Conservation (phyloP, 2,888 invertebrate genomes). For the Meta bourneti region DNA sequence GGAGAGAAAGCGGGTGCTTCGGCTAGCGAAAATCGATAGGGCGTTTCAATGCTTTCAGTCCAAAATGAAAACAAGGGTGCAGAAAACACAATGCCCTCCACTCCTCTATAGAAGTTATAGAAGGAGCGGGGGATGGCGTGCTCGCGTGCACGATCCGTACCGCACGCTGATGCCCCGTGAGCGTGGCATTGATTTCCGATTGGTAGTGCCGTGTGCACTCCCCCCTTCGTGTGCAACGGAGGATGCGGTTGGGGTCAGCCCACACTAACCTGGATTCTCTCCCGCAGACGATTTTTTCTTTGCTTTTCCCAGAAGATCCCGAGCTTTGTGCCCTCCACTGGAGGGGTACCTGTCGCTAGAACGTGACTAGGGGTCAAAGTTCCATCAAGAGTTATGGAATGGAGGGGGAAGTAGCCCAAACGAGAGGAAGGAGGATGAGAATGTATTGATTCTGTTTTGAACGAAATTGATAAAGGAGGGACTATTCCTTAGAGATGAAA, state of each 20-base stretch:
- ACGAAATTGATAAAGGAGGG: no score
- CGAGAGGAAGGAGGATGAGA: not conserved
- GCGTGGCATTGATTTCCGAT: conserved; percentile 70
- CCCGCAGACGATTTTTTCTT: not conserved
- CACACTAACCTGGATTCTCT: conserved; percentile 1
- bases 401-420: not conserved
- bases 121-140: conserved; percentile 43
- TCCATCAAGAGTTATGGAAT: conserved; percentile 1
- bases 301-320: no score
- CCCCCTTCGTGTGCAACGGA: not conserved
- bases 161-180: conserved; percentile 35
- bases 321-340: not conserved
- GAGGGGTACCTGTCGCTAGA: conserved; percentile 9
- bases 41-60: conserved; percentile 5
- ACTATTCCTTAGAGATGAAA: no score
- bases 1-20: not conserved
- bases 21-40: conserved; percentile 26
- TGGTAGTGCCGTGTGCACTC: conserved; percentile 14
- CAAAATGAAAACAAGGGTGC: conserved; percentile 19
- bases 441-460: no score
- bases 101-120: no score
- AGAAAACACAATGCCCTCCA: not conserved
- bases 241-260: conserved; percentile 4
- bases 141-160: conserved; percentile 39
- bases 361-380: conserved; percentile 8